Base-by-base conservation (phyloP, 2,888 invertebrate genomes). In the Lochmaea capreae region DNA sequence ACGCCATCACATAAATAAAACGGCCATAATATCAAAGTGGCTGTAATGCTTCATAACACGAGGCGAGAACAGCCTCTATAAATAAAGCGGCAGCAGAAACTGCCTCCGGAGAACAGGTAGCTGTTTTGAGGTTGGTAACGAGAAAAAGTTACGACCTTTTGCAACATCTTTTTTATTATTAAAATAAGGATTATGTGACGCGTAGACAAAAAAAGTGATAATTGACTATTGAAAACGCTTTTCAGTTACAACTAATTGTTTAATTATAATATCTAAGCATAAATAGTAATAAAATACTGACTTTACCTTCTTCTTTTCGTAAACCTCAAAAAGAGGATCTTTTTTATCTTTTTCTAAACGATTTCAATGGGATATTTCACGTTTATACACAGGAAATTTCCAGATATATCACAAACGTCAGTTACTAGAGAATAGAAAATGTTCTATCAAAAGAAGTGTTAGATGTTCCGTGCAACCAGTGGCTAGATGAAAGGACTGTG, bases 41-140 rank as follows among this genome's bases (percentile, higher is more conserved):
- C 70, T 68, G 72, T 75, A 73, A 76, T 76, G 74, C 68, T 71
- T 77, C 75, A 77, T 73, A 75, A 65, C 75, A 69, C 49, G 59
- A 75, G 71, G 75, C 71, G 75, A 72, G 66, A 77, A 77, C 66
- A 59, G 69, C 74, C 59, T 68, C 77, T 79, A 82, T 83, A 83
- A 83, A 82, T 82, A 83, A 81, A 79, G 76, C 78, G 74, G 80
- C 79, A 33, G 77, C 75, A 79, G 77, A 69, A 62, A 54, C 22
- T 66, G 59, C 65, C 73, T 52, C 65, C 59, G 66, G 66, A 67
- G 80, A 81, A 78, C 79, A 78, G 78, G 80, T 79, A 80, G 77
- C 74, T 65, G 52, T 43, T 43, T 43, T 16, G 12, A 63, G 62
- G 43, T 63, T 43, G 18, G 11, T 43, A 43, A 18, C 16, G 11